Conservation (phyloP, 2,797 vertebrate species). For the Philypnodon macrostomus region DNA sequence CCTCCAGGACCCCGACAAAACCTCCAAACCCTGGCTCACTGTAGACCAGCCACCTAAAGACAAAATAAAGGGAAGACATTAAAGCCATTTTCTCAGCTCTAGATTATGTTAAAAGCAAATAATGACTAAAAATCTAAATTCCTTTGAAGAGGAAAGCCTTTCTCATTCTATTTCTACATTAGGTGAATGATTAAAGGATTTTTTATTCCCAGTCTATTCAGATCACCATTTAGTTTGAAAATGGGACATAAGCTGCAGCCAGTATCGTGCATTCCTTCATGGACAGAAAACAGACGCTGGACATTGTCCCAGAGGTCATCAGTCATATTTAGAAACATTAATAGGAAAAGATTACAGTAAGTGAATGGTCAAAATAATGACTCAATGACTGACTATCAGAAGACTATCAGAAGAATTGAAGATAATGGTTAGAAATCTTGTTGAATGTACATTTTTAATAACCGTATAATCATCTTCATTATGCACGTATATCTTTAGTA, state of each 20-base stretch:
- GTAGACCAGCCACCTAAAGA: constrained; percentile 89
- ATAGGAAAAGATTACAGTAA: background rate
- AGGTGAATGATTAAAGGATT: constrained; percentile 4
- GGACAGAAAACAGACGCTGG: constrained; percentile 20
- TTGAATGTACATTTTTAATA: too few relatives aligned
- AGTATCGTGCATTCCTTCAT: constrained; percentile 34
- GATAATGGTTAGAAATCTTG: too few relatives aligned
- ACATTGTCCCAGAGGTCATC: constrained; percentile 1
- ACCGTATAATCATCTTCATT: too few relatives aligned
- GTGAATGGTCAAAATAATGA: background rate
- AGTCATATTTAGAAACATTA: background rate
- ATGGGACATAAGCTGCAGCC: constrained; percentile 17
- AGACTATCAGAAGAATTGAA: too few relatives aligned
- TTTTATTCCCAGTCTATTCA: background rate
- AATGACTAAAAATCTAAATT: constrained; percentile 2
- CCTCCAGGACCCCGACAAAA: constrained; percentile 83
- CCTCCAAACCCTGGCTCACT: constrained; percentile 89
- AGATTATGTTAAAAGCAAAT: background rate
- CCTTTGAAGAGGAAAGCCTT: background rate
- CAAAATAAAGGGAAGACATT: constrained; percentile 3
- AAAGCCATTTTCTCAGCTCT: background rate
- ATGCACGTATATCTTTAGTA: too few relatives aligned
- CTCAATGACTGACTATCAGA: too few relatives aligned
- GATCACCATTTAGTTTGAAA: constrained; percentile 7
- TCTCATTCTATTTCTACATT: background rate